A percentile compares a stretch with the other conserved stretches of the same genome.
Conservation (phyloP, 2,888 invertebrate genomes). For the Epirrhoe alternata region DNA sequence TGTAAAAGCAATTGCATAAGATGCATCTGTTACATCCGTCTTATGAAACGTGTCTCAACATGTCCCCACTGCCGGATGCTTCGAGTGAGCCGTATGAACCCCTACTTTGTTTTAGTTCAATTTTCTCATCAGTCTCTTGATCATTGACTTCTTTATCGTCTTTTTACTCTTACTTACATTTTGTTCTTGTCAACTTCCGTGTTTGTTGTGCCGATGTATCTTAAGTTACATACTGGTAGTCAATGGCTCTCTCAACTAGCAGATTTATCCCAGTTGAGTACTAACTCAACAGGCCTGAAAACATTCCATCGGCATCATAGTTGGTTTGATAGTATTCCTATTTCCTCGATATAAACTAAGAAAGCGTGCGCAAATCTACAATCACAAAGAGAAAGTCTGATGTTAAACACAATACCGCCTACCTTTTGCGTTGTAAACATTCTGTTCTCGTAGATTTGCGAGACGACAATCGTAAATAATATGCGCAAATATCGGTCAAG, state of each 20-base stretch:
- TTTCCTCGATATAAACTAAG: constrained; percentile 24
- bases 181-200: constrained; percentile 1
- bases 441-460: constrained; percentile 20
- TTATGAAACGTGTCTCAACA: constrained; percentile 46
- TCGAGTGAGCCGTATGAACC: constrained; percentile 31
- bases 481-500: constrained; percentile 43
- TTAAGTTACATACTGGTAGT: background rate
- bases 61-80: constrained; percentile 44
- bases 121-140: constrained; percentile 43
- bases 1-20: constrained; percentile 29
- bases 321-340: background rate
- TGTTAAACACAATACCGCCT: constrained; percentile 47
- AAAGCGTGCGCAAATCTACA: constrained; percentile 47
- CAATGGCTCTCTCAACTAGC: background rate
- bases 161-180: constrained; percentile 1
- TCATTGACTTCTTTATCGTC: constrained; percentile 22
- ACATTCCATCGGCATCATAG: background rate
- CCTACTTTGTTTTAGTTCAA: constrained; percentile 45
- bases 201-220: background rate
- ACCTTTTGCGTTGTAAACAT: constrained; percentile 38
- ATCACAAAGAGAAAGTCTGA: constrained; percentile 55
- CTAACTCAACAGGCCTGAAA: background rate
- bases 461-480: constrained; percentile 31
- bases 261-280: background rate
- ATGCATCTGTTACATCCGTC: constrained; percentile 30